A percentile compares a stretch with the other conserved stretches of the same genome.
Conservation (phyloP, 2,113 vertebrate species). For the Egretta garzetta region DNA sequence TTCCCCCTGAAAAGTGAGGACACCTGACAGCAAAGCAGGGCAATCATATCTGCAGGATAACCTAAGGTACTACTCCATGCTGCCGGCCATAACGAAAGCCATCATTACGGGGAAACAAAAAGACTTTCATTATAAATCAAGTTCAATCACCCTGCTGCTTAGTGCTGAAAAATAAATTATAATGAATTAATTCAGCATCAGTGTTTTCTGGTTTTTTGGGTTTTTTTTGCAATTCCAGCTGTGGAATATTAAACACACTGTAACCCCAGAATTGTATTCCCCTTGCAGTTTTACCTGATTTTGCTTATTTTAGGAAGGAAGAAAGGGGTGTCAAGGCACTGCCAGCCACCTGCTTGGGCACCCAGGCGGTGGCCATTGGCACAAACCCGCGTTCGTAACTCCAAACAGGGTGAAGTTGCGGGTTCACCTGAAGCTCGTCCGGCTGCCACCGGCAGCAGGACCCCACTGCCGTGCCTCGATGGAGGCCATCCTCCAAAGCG, state of each 20-base stretch:
- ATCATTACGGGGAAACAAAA: background rate
- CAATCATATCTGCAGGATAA: background rate
- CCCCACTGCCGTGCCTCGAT: fast-evolving
- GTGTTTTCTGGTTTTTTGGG: background rate
- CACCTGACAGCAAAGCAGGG: background rate
- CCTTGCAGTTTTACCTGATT: background rate
- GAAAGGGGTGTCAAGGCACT: background rate
- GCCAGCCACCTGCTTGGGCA: fast-evolving
- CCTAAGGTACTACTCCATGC: background rate
- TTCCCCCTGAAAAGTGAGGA: background rate
- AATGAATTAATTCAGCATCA: background rate
- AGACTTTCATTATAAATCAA: background rate
- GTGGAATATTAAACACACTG: background rate
- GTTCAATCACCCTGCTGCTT: background rate
- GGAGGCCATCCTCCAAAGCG: background rate
- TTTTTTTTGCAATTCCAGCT: background rate
- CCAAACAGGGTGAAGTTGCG: fast-evolving
- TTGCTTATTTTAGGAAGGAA: background rate
- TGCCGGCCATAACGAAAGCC: background rate
- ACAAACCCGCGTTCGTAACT: fast-evolving
- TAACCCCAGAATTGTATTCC: background rate
- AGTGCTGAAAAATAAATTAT: background rate
- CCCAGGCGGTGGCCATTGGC: fast-evolving
- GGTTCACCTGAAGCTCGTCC: background rate
- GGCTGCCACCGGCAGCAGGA: background rate